Evolutionary conservation across 2,888 invertebrate species (phyloP), one percentile per base, ranked within the genome.

Genomic region (Thymelicus sylvestris): DNA sequence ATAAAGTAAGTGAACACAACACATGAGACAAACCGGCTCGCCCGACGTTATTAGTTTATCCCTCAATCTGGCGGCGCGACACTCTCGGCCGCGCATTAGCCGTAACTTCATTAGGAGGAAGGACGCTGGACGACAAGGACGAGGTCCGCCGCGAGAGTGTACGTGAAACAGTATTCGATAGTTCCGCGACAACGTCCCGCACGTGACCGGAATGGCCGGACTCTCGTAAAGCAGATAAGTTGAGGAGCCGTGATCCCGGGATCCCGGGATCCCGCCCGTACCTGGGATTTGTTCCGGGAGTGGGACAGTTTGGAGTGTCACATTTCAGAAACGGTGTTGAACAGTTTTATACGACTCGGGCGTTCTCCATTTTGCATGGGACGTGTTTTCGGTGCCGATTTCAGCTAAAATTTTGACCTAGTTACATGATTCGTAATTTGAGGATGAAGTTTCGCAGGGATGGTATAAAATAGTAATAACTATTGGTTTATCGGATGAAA

Each of bases 231-330:
- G 50, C 64, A 50, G 64, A 64, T 64, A 64, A 64, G 50, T 64
- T n/a, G 64, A 38, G 63, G 63, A 50, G 48, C 64, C n/a, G 48
- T 64, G 64, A 64, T 64, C 64, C 31, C 31, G 31, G 1, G 31
- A 31, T 31, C 31, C 64, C n/a, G 48, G 50, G 64, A 64, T 64
- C 64, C 50, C 64, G 7, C 64, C 12, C 64, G 31, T 64, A 64
- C 64, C 64, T 64, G 64, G 64, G 64, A 64, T 50, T 64, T 64
- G 64, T 48, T 64, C 64, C 13, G 50, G 63, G 44, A 6, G 12
- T 50, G 8, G 38, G 50, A 50, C 38, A 38, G 50, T 64, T 64
- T 64, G 7, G 64, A 50, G 64, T 15, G 12, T 64, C 50, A 50
- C 31, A 38, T 64, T 64, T 64, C 48, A 15, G 15, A 50, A 64